Conservation (phyloP, 2,888 invertebrate genomes). For the Augiades crinisus region DNA sequence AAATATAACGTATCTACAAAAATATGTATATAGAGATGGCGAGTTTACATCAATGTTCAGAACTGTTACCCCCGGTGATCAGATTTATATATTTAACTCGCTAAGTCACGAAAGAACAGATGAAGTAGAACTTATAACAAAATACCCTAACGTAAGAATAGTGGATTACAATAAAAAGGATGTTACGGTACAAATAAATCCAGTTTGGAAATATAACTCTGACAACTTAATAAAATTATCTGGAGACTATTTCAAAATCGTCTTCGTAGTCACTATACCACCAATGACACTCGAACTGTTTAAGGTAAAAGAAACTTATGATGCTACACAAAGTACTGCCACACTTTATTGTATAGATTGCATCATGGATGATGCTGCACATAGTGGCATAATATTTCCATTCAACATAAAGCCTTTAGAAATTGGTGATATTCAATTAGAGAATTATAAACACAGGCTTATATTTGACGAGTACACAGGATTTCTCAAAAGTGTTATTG, state of each 20-base stretch:
- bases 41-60: slow-evolving; percentile 61
- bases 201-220: slow-evolving; percentile 59
- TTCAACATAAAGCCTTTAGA: slow-evolving; percentile 84
- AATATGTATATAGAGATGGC: slow-evolving; percentile 64
- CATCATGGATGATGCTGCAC: slow-evolving; percentile 44
- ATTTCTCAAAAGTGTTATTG: slow-evolving; percentile 88
- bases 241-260: slow-evolving; percentile 79
- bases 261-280: slow-evolving; percentile 88
- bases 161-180: slow-evolving; percentile 84
- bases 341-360: slow-evolving; percentile 57
- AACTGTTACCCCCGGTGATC: slow-evolving; percentile 80
- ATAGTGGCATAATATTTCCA: slow-evolving; percentile 41
- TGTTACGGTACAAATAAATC: slow-evolving; percentile 61
- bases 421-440: slow-evolving; percentile 90
- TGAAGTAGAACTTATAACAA: slow-evolving; percentile 86
- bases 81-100: slow-evolving; percentile 91
- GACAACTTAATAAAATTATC: slow-evolving; percentile 57
- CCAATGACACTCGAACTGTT: slow-evolving; percentile 89
- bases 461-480: slow-evolving; percentile 91
- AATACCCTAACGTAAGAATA: slow-evolving; percentile 87
- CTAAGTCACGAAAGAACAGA: slow-evolving; percentile 90
- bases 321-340: slow-evolving; percentile 55
- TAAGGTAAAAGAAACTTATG: slow-evolving; percentile 68
- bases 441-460: slow-evolving; percentile 89
- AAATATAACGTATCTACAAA: slow-evolving; percentile 80